Evolutionary conservation across 2,797 vertebrate genomes (phyloP).

Genomic region (Malurus splendens): DNA sequence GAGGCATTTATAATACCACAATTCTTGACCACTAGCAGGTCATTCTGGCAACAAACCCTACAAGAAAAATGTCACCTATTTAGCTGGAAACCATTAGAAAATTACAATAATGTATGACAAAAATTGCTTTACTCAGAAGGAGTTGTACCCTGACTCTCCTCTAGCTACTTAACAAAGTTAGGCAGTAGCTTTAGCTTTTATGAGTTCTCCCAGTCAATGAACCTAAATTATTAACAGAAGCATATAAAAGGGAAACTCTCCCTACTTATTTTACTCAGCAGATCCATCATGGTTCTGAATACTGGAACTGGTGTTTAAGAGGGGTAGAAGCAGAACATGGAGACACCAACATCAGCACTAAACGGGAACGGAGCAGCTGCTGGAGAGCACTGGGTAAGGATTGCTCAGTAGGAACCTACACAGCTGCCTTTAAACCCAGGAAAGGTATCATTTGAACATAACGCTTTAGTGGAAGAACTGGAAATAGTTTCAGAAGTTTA

Average conservation of each 20-base stretch:
- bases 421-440: background rate
- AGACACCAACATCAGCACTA: background rate
- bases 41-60: background rate
- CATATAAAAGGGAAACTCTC: background rate
- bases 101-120: background rate
- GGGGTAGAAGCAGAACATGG: background rate
- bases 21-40: background rate
- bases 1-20: background rate
- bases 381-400: background rate
- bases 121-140: background rate
- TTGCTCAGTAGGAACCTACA: background rate
- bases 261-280: background rate
- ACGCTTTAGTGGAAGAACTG: background rate
- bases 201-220: background rate
- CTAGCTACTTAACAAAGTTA: background rate
- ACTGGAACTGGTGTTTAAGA: background rate
- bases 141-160: background rate
- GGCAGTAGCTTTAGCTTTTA: background rate
- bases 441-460: background rate
- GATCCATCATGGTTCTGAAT: background rate
- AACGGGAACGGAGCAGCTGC: background rate
- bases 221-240: background rate
- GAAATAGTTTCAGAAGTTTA: background rate
- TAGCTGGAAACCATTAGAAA: background rate
- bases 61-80: background rate